Percentiles rank a stretch among this genome's conserved stretches.
Conservation (phyloP, 2,888 invertebrate species). For the Meghimatium bilineatum region DNA sequence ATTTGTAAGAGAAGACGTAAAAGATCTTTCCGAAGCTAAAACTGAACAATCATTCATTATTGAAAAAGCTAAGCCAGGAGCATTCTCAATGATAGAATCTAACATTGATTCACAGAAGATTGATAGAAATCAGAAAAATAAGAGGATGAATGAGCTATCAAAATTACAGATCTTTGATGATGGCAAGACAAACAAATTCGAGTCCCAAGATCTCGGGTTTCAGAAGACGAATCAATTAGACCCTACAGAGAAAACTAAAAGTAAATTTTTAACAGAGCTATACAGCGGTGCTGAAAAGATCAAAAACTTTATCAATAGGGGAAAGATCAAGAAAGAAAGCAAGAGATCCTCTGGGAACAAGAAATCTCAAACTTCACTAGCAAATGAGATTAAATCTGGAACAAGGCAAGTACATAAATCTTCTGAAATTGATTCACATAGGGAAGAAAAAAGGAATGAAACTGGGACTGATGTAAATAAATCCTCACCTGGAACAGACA, state of each 20-base stretch:
- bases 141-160: background rate
- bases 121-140: background rate
- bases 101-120: background rate
- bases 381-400: background rate
- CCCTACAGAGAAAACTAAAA: background rate
- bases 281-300: conserved; percentile 38
- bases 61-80: background rate
- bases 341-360: background rate
- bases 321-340: background rate
- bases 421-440: background rate
- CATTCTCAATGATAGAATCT: background rate
- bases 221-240: background rate
- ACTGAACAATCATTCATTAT: background rate
- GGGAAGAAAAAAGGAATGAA: no score
- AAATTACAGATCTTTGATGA: background rate
- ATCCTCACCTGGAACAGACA: background rate
- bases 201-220: background rate
- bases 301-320: conserved; percentile 26
- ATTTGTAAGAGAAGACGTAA: background rate
- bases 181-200: background rate
- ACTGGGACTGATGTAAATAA: background rate
- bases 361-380: background rate
- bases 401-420: background rate
- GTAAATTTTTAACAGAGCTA: conserved; percentile 28
- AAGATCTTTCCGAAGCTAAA: background rate